phyloP scores from a whole-genome alignment of 2,888 invertebrate genomes.

The Agriotes lineatus region DNA sequence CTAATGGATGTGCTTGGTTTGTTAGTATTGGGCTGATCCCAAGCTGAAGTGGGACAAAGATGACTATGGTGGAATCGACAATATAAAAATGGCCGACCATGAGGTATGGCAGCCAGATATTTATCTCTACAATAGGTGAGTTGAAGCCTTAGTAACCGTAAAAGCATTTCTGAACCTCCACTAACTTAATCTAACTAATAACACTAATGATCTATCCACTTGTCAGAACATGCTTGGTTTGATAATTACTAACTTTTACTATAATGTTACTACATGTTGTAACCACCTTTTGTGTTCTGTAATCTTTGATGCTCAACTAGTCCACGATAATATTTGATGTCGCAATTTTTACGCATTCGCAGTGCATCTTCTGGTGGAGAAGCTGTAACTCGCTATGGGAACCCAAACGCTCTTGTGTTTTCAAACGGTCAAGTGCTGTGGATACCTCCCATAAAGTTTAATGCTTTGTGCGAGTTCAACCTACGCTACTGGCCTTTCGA shows the following conservation, averaged over 20 bases:
- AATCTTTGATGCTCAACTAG: too few relatives aligned
- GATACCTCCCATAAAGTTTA: slow-evolving; percentile 78
- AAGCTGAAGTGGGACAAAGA: slow-evolving; percentile 78
- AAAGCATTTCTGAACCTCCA: too few relatives aligned
- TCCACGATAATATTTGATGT: too few relatives aligned
- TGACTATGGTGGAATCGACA: slow-evolving; percentile 74
- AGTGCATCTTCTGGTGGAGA: slow-evolving; percentile 65
- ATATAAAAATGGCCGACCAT: slow-evolving; percentile 74
- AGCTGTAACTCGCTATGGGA: slow-evolving; percentile 71
- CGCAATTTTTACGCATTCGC: too few relatives aligned
- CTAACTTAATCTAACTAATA: too few relatives aligned
- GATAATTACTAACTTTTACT: too few relatives aligned
- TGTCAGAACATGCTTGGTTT: too few relatives aligned
- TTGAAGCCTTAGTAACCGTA: background rate
- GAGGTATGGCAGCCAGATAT: slow-evolving; percentile 87
- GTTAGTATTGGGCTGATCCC: slow-evolving; percentile 83
- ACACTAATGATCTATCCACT: too few relatives aligned
- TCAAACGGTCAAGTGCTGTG: slow-evolving; percentile 71
- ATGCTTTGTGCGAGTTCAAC: slow-evolving; percentile 75
- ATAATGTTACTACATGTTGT: too few relatives aligned
- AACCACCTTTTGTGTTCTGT: too few relatives aligned
- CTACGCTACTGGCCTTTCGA: slow-evolving; percentile 83
- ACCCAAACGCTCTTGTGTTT: slow-evolving; percentile 68
- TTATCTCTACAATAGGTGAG: slow-evolving; percentile 75
- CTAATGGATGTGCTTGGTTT: too few relatives aligned